phyloP scores from a whole-genome alignment of 1,140 invertebrate species.

The Penaeus indicus region DNA sequence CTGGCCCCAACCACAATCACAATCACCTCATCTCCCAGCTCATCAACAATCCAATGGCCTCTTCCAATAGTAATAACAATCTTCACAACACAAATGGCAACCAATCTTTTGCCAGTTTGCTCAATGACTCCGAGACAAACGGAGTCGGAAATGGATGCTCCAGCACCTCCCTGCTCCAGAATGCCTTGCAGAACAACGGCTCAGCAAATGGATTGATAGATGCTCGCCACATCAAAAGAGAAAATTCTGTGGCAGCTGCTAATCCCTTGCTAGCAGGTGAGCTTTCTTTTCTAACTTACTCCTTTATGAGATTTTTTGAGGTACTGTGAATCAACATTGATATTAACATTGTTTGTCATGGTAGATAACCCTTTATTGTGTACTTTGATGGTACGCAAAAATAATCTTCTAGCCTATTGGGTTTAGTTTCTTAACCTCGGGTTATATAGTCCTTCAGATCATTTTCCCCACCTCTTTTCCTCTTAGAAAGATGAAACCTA shows the following conservation, averaged over 20 bases:
- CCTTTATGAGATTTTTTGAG: conserved; percentile 20
- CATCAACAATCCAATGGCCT: conserved; percentile 48
- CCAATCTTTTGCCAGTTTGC: conserved; percentile 67
- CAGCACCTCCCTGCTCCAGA: conserved; percentile 52
- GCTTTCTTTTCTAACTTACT: conserved; percentile 49
- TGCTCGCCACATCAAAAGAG: conserved; percentile 57
- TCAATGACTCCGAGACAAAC: conserved; percentile 49
- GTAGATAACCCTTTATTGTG: not conserved
- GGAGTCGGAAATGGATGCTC: conserved; percentile 34
- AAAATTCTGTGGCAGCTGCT: conserved; percentile 83
- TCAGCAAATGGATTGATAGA: conserved; percentile 57
- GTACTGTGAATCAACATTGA: not conserved
- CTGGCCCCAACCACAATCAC: conserved; percentile 47
- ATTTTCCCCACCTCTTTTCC: too few relatives aligned
- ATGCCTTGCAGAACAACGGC: conserved; percentile 58
- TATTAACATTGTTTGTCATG: not conserved
- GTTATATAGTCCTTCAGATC: too few relatives aligned
- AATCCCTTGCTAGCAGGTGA: conserved; percentile 84
- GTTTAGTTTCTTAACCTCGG: too few relatives aligned
- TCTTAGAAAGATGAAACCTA: too few relatives aligned
- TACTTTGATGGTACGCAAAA: too few relatives aligned
- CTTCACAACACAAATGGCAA: conserved; percentile 55
- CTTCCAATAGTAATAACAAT: conserved; percentile 53
- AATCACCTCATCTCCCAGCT: conserved; percentile 53
- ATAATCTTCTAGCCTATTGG: too few relatives aligned